A percentile compares a stretch with the other conserved stretches of the same genome.
phyloP scores from a whole-genome alignment of 2,113 vertebrate genomes.

The Grantiella picta region DNA sequence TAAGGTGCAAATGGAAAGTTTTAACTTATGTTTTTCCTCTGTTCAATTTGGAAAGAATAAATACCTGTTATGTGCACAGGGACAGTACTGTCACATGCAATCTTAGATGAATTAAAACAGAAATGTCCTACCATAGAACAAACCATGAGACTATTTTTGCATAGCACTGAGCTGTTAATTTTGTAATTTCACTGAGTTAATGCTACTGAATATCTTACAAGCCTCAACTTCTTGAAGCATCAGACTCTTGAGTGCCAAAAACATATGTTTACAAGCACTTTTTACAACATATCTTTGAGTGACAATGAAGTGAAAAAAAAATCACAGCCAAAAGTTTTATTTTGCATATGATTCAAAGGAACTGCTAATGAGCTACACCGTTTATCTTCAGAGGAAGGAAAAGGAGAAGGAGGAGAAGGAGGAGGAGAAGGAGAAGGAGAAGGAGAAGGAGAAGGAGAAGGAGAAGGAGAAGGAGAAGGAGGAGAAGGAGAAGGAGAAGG shows the following conservation, averaged over 20 bases:
- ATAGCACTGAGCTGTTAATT: neutral
- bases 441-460: neutral
- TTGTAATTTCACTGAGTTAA: neutral
- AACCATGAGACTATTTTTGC: neutral
- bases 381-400: neutral
- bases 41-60: neutral
- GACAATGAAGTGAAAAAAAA: neutral
- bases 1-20: neutral
- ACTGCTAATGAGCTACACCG: neutral
- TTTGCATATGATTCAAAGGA: slow-evolving; percentile 10
- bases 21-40: neutral
- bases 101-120: neutral
- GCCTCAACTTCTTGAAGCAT: neutral
- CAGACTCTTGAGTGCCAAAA: neutral
- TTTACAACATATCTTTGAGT: slow-evolving; percentile 40
- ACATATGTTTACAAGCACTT: slow-evolving; percentile 31
- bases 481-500: no score
- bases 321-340: slow-evolving; percentile 4
- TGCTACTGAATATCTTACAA: neutral
- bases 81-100: neutral
- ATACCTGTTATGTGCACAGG: neutral
- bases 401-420: neutral
- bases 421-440: neutral
- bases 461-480: no score
- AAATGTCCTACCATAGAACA: neutral